Evolutionary conservation across 2,888 invertebrate genomes (phyloP).

Genomic region (Oscheius sp.): DNA sequence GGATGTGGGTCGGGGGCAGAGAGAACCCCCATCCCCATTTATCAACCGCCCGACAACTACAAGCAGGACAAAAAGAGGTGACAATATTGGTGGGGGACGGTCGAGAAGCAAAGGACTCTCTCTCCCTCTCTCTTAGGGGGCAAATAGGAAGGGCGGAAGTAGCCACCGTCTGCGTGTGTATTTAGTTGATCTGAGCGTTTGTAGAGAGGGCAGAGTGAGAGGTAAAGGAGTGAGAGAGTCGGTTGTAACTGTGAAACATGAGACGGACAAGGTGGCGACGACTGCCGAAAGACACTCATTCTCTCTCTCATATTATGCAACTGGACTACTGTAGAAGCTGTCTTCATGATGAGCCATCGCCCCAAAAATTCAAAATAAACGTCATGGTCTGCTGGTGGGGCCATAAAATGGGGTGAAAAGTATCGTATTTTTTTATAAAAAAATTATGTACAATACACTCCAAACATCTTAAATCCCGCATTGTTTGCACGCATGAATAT

Average conservation of each 20-base stretch:
- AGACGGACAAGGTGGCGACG: slow-evolving; percentile 18
- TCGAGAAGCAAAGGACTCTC: slow-evolving; percentile 21
- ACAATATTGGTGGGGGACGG: slow-evolving; percentile 5
- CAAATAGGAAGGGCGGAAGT: slow-evolving; percentile 24
- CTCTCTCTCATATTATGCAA: too few species aligned
- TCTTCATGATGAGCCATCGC: too few species aligned
- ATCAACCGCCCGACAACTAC: slow-evolving; percentile 8
- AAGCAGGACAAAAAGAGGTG: background rate
- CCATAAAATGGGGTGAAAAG: too few species aligned
- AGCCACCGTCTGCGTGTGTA: slow-evolving; percentile 31
- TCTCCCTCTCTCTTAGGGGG: background rate
- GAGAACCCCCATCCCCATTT: slow-evolving; percentile 6
- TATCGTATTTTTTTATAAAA: too few species aligned
- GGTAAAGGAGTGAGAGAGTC: background rate
- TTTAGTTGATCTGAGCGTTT: background rate
- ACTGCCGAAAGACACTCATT: too few species aligned
- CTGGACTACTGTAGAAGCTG: too few species aligned
- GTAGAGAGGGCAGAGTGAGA: background rate
- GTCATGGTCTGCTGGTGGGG: too few species aligned
- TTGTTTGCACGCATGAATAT: too few species aligned
- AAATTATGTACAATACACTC: too few species aligned
- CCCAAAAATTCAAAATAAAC: too few species aligned
- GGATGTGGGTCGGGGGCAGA: slow-evolving; percentile 6
- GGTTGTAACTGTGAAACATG: slow-evolving; percentile 31
- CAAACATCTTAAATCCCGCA: too few species aligned